phyloP scores from a whole-genome alignment of 2,888 invertebrate genomes.

The Neoaliturus tenellus region DNA sequence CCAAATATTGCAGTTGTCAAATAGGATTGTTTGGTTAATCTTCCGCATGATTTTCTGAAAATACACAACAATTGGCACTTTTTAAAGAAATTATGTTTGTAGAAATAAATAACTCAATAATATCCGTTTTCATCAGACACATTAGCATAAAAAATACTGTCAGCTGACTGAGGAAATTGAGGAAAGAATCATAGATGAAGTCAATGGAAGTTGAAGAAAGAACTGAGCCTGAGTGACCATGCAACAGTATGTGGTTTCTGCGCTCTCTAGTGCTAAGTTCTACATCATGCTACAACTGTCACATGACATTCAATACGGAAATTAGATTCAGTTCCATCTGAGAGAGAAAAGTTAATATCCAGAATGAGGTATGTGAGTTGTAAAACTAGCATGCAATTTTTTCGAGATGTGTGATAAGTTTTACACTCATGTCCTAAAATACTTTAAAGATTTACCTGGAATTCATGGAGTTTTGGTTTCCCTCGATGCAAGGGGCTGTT shows the following conservation, averaged over 20 bases:
- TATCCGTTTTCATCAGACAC: neutral
- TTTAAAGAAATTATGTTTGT: no score
- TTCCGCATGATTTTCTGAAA: no score
- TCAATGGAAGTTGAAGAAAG: neutral
- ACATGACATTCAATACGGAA: neutral
- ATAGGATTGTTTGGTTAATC: no score
- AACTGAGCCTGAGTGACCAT: constrained; percentile 20
- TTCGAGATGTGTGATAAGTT: neutral
- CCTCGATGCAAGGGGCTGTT: constrained; percentile 58
- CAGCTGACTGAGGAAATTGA: neutral
- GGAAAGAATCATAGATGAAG: neutral
- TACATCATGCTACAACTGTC: constrained; percentile 16
- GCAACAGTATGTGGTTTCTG: constrained; percentile 19
- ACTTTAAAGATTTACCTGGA: constrained; percentile 58
- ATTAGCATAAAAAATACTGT: neutral
- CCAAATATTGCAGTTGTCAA: no score
- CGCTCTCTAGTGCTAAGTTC: neutral
- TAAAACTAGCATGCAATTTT: neutral
- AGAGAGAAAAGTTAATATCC: neutral
- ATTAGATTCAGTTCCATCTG: neutral
- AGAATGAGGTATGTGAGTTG: neutral
- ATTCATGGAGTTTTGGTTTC: constrained; percentile 57
- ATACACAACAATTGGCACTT: no score
- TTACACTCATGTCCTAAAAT: neutral
- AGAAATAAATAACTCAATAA: constrained; percentile 28